These are phyloP conservation scores for Corythucha ciliata DNA, from an alignment of 2,888 invertebrate genomes.

Conservation along the genomic window DNA sequence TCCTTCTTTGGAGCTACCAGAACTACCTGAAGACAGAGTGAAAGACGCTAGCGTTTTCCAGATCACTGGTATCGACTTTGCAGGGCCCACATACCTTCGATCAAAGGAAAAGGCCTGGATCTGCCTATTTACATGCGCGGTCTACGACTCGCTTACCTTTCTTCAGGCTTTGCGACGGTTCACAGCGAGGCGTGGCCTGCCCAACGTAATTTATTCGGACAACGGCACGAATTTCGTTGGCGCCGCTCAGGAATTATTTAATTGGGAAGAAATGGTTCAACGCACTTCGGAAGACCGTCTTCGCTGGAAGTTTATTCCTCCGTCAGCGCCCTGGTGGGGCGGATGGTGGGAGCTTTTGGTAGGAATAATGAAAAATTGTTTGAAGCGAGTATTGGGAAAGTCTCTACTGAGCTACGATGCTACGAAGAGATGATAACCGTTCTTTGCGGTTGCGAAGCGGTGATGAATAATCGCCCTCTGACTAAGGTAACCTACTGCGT, in stretches of 20 bases:
- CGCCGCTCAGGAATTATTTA: not conserved
- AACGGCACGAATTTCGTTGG: constrained; percentile 3
- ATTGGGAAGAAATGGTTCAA: not conserved
- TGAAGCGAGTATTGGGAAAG: no score
- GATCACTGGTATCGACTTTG: constrained; percentile 39
- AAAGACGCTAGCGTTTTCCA: constrained; percentile 37
- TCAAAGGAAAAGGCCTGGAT: constrained; percentile 20
- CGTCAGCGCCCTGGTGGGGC: no score
- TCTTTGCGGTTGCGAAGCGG: no score
- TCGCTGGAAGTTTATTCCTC: no score
- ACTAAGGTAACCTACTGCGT: no score
- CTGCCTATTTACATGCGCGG: constrained; percentile 14
- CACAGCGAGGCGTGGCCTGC: constrained; percentile 13
- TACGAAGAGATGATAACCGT: no score
- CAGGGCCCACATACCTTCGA: constrained; percentile 39
- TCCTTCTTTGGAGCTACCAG: not conserved
- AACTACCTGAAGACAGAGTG: constrained; percentile 29
- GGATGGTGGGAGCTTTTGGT: no score
- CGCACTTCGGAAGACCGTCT: no score
- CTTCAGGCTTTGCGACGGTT: constrained; percentile 10
- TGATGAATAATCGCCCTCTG: no score
- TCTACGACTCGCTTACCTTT: constrained; percentile 10
- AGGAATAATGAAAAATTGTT: no score
- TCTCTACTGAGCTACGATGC: no score
- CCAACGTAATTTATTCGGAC: constrained; percentile 1